Base-by-base conservation (phyloP, 2,113 vertebrate species). In the Phodopus roborovskii region DNA sequence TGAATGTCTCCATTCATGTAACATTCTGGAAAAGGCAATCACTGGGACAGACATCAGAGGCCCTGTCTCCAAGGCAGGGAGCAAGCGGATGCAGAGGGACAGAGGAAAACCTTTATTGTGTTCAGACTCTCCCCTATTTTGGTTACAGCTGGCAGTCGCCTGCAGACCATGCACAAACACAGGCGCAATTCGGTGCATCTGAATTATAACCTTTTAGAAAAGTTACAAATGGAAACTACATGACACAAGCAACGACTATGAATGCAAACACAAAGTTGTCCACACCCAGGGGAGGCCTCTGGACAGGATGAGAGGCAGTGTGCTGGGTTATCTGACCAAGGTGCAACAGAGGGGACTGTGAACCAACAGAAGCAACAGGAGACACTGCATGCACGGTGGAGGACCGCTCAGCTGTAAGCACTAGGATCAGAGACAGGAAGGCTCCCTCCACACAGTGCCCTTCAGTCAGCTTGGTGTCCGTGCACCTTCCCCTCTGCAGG, bases 221-320 rank as follows among this genome's bases (percentile, higher is more conserved):
- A 91, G 33, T 58, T 96, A 48, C 53, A 74, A 94, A 86, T 28
- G 74, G 10, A 92, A 95, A 90, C 53, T 56, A 62, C 78, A 70
- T 53, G 64, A 88, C n/a, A 30, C 56, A 91, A 90, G 71, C 16
- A 50, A 92, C 12, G 58, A 66, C 81, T 58, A 68, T 30, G 66
- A 91, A 88, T 88, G 94, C 24, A 24, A 64, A 62, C 58, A 92
- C 42, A 50, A 70, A 71, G 60, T 86, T 73, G 70, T n/a, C 24
- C 24, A n/a, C 15, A 81, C 28, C 73, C 62, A 9, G 74, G 85
- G 70, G 79, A 48, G 78, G 70, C 5, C 42, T 93, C 68, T 90
- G 68, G 82, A 36, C 2, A 64, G 16, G 50, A 50, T 22, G 39
- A 26, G 78, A n/a, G 50, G 36, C 36, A 39, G 53, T 19, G 48